Percentiles rank a stretch among this genome's conserved stretches.
Evolutionary conservation across 2,113 vertebrate species (phyloP).

Genomic region (Daubentonia madagascariensis): DNA sequence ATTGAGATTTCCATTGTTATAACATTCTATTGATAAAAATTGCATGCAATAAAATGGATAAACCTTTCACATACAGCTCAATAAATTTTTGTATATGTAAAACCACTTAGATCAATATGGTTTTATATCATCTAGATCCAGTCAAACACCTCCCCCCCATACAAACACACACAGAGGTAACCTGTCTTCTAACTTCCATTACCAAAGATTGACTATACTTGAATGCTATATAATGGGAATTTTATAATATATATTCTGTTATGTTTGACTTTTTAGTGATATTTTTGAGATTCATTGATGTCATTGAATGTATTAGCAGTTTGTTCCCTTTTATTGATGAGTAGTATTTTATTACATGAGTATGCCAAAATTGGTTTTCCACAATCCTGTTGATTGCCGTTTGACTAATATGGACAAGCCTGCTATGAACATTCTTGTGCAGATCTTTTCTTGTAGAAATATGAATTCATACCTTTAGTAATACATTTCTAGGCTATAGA

Average conservation of each 20-base stretch:
- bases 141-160: accelerated
- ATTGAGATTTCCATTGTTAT: background rate
- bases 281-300: background rate
- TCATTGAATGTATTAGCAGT: background rate
- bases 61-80: background rate
- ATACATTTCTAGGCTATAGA: background rate
- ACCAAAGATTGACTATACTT: background rate
- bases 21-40: background rate
- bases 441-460: background rate
- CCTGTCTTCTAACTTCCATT: background rate
- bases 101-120: background rate
- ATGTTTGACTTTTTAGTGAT: background rate
- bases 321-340: background rate
- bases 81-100: background rate
- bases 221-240: too few species aligned
- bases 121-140: background rate
- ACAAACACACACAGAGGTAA: background rate
- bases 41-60: background rate
- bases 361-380: background rate
- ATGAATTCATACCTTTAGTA: background rate
- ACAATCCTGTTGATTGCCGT: background rate
- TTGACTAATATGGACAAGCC: background rate
- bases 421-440: background rate
- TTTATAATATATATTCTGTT: background rate
- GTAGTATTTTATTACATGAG: background rate